Percentiles rank a stretch among this genome's conserved stretches.
Conservation (phyloP, 2,113 vertebrate genomes). For the Zosterops lateralis region DNA sequence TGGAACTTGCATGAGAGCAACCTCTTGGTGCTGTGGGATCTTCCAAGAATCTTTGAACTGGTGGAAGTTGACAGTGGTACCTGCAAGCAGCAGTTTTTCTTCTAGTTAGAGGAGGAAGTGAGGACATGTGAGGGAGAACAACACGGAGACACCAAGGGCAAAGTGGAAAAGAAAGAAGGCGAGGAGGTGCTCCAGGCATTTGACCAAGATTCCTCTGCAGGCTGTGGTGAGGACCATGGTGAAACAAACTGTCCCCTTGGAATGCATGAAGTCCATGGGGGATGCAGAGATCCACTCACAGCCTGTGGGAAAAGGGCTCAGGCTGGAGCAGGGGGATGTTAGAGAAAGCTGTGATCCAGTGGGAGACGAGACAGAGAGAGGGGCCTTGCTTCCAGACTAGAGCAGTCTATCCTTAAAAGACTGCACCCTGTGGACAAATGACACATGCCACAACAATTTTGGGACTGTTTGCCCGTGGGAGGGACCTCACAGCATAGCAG, state of each 20-base stretch:
- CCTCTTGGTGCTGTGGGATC: fast-evolving
- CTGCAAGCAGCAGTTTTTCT: neutral
- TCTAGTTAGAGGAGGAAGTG: neutral
- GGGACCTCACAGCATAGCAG: neutral
- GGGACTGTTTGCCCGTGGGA: neutral
- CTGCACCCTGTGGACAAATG: fast-evolving
- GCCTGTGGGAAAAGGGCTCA: neutral
- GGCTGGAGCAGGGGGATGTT: neutral
- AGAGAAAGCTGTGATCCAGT: neutral
- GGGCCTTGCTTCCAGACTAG: no score
- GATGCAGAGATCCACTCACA: neutral
- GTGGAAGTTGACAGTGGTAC: neutral
- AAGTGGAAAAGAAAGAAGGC: neutral
- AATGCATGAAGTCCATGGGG: neutral
- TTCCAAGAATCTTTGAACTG: no score
- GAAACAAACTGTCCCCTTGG: neutral
- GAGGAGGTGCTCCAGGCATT: fast-evolving
- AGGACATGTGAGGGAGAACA: neutral
- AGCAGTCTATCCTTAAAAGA: neutral
- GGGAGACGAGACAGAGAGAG: neutral
- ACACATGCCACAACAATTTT: neutral
- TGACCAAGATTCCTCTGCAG: neutral
- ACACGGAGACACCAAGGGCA: neutral
- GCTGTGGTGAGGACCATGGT: neutral
- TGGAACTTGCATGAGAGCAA: fast-evolving